A percentile compares a stretch with the other conserved stretches of the same genome.
Conservation (phyloP, 2,888 invertebrate species). For the Perizoma affinitatum region DNA sequence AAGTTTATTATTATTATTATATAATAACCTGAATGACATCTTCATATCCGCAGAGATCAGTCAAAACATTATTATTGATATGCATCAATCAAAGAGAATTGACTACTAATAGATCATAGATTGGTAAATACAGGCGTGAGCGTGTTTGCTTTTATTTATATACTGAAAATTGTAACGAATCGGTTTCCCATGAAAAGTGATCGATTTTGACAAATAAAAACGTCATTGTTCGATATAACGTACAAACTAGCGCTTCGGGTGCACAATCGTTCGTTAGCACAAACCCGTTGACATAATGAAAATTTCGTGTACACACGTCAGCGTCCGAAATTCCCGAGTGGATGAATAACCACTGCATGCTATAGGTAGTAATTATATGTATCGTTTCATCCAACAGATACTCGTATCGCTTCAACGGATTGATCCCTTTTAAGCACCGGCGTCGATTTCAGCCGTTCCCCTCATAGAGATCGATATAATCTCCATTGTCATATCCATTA, state of each 20-base stretch:
- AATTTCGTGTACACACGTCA: conserved; percentile 26
- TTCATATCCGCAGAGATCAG: too few species aligned
- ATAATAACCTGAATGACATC: too few species aligned
- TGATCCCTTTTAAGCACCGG: conserved; percentile 69
- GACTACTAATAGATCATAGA: too few species aligned
- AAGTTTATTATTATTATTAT: too few species aligned
- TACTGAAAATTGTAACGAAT: too few species aligned
- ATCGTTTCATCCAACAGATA: conserved; percentile 60
- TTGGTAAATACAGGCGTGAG: too few species aligned
- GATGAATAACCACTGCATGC: conserved; percentile 50
- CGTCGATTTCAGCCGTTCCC: conserved; percentile 60
- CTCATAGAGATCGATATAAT: conserved; percentile 58
- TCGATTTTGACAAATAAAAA: conserved; percentile 10
- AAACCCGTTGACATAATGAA: conserved; percentile 29
- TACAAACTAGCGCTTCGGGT: conserved; percentile 7
- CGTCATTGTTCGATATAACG: conserved; percentile 18
- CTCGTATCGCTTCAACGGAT: conserved; percentile 66
- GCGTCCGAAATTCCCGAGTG: conserved; percentile 39
- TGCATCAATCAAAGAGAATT: too few species aligned
- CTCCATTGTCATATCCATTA: conserved; percentile 64
- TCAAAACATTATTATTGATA: too few species aligned
- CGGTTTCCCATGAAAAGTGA: too few species aligned
- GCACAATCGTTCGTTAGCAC: conserved; percentile 17
- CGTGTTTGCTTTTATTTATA: too few species aligned
- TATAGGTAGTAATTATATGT: conserved; percentile 54